Evolutionary conservation across 2,113 vertebrate genomes (phyloP).

Genomic region (Phalacrocorax pelagicus): DNA sequence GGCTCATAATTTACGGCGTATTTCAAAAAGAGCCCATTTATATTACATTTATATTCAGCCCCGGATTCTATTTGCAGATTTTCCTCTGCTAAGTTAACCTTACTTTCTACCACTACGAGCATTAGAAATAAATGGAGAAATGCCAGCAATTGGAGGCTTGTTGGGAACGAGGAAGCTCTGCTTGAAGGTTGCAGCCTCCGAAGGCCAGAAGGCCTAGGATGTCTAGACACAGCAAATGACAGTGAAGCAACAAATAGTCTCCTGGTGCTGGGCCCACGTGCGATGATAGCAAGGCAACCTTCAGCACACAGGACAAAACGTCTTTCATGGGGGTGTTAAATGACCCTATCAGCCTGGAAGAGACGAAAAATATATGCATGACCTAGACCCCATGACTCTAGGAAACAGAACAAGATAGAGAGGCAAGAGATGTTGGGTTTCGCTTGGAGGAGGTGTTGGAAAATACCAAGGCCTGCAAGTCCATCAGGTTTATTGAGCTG

Average conservation of each 20-base stretch:
- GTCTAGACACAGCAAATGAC: not conserved
- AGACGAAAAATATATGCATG: not conserved
- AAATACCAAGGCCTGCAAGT: not conserved
- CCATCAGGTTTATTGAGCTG: not conserved
- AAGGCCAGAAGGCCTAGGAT: not conserved
- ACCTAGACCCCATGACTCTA: not conserved
- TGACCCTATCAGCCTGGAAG: not conserved
- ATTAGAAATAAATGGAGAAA: not conserved
- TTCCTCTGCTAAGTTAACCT: not conserved
- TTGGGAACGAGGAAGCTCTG: not conserved
- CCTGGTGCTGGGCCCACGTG: not conserved
- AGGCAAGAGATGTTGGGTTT: not conserved
- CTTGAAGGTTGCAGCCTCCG: not conserved
- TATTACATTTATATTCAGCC: not conserved
- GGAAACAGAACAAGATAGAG: not conserved
- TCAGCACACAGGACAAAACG: not conserved
- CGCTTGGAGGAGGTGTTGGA: not conserved
- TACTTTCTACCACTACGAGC: not conserved
- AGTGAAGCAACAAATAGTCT: not conserved
- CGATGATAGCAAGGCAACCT: rapidly evolving
- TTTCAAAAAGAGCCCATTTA: not conserved
- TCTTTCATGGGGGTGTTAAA: not conserved
- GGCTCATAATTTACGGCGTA: not conserved
- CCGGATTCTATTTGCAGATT: not conserved
- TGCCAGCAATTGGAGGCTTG: not conserved